Evolutionary conservation across 1,140 invertebrate genomes (phyloP).

Genomic region (Ectropis grisescens): DNA sequence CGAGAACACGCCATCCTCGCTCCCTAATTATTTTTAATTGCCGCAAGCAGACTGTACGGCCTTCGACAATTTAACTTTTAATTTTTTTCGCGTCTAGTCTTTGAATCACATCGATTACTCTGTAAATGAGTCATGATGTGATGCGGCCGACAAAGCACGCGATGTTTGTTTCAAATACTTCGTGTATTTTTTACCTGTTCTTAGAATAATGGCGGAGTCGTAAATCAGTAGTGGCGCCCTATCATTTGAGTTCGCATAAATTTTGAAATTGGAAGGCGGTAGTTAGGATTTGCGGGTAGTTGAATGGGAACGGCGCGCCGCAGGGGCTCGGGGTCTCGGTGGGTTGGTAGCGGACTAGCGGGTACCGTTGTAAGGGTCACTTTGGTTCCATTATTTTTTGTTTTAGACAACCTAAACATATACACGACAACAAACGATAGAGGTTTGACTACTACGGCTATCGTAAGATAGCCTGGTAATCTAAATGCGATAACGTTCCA

Average conservation of each 20-base stretch:
- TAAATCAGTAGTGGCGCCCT: slow-evolving; percentile 53
- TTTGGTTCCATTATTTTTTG: too few species aligned
- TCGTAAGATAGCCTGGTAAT: too few species aligned
- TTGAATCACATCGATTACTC: slow-evolving; percentile 35
- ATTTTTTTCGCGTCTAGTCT: slow-evolving; percentile 61
- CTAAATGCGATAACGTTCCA: too few species aligned
- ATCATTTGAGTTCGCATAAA: slow-evolving; percentile 46
- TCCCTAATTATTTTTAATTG: slow-evolving; percentile 68
- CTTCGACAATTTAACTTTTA: slow-evolving; percentile 49
- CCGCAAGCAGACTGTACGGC: slow-evolving; percentile 46
- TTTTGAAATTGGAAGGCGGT: slow-evolving; percentile 23
- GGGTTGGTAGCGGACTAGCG: too few species aligned
- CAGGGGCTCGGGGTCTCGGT: slow-evolving; percentile 19
- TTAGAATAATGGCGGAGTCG: slow-evolving; percentile 31
- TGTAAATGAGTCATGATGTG: slow-evolving; percentile 41
- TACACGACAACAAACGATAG: too few species aligned
- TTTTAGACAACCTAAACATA: too few species aligned
- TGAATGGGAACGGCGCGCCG: slow-evolving; percentile 17
- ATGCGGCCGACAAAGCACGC: slow-evolving; percentile 16
- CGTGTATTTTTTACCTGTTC: slow-evolving; percentile 23
- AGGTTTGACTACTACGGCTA: too few species aligned
- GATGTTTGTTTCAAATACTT: slow-evolving; percentile 19
- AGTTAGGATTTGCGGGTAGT: slow-evolving; percentile 18
- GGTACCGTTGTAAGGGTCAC: too few species aligned
- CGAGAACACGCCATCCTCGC: slow-evolving; percentile 51